phyloP scores from a whole-genome alignment of 2,888 invertebrate genomes.

The Leucophora obtusa region DNA sequence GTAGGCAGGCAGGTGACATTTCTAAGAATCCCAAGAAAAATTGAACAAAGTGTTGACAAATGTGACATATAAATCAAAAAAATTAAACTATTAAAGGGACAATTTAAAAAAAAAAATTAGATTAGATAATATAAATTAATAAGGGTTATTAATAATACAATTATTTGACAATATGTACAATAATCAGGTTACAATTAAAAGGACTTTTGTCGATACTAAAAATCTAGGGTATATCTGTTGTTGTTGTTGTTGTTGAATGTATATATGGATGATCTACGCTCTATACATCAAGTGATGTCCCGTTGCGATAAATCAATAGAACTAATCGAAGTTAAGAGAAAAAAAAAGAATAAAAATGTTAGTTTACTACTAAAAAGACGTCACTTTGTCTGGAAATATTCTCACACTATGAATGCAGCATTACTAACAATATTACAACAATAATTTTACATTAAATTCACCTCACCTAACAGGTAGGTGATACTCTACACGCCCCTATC shows the following conservation, averaged over 20 bases:
- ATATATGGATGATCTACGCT: no score
- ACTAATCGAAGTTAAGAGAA: conserved; percentile 53
- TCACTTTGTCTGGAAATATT: conserved; percentile 73
- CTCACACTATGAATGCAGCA: conserved; percentile 67
- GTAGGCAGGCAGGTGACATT: conserved; percentile 48
- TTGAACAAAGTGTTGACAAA: conserved; percentile 60
- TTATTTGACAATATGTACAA: conserved; percentile 55
- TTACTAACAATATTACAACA: conserved; percentile 41
- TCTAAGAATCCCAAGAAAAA: conserved; percentile 9
- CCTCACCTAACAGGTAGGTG: conserved; percentile 70
- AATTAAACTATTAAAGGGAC: background rate
- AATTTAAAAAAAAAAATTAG: background rate
- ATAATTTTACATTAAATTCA: background rate
- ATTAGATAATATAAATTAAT: conserved; percentile 48
- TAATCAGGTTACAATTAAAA: conserved; percentile 52
- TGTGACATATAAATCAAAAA: conserved; percentile 58
- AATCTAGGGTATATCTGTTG: background rate
- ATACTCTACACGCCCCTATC: conserved; percentile 78
- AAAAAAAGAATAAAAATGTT: conserved; percentile 38
- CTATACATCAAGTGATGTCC: conserved; percentile 30
- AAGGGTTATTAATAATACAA: conserved; percentile 61
- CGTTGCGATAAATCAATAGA: conserved; percentile 61
- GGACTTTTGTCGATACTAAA: background rate
- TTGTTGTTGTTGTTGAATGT: conserved; percentile 20
- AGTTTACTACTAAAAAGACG: conserved; percentile 53